Evolutionary conservation across 2,113 vertebrate species (phyloP), one percentile per base, ranked within the genome.

Genomic region (Xyrauchen texanus): DNA sequence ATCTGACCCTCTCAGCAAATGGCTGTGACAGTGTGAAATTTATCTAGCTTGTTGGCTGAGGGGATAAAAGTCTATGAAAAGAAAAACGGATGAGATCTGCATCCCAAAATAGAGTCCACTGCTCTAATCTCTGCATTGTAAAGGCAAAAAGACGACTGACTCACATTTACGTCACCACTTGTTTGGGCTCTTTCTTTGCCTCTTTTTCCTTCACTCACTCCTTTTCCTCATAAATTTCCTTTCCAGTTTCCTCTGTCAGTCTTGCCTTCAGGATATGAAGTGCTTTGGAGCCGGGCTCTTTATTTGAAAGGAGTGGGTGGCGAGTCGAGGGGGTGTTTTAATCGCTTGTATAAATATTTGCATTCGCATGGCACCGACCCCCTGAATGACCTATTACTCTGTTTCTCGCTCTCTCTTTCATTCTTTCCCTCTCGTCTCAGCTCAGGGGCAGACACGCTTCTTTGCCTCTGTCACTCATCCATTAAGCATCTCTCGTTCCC

Each of bases 301-400:
- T 69, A 88, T 91, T 92, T 91, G 88, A 93, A 91, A 92, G 88
- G 83, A 81, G 92, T 91, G 90, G 91, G 91, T 79, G 87, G 90
- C 85, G 21, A 90, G 86, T 86, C 76, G 81, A 86, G 83, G 87
- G 88, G 87, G 87, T 86, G 86, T 89, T 92, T 92, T 87, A 93
- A 93, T 91, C 87, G 86, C 89, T 92, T 91, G 88, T 87, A 90
- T 92, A 93, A 93, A 93, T 94, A 92, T 93, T 93, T 93, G 88
- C 89, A 86, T 90, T 91, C 85, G 85, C 90, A 87, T 51, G 79
- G 81, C 83, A n/a, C 86, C 91, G 92, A 94, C 90, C 91, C 90
- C 86, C 81, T 80, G 82, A 91, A 90, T 86, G 85, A 87, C 83
- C 86, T 87, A 89, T 91, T 90, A 90, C 90, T 88, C 87, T 81